Evolutionary conservation across 2,888 invertebrate genomes (phyloP).

Genomic region (Oegoconia quadripuncta): DNA sequence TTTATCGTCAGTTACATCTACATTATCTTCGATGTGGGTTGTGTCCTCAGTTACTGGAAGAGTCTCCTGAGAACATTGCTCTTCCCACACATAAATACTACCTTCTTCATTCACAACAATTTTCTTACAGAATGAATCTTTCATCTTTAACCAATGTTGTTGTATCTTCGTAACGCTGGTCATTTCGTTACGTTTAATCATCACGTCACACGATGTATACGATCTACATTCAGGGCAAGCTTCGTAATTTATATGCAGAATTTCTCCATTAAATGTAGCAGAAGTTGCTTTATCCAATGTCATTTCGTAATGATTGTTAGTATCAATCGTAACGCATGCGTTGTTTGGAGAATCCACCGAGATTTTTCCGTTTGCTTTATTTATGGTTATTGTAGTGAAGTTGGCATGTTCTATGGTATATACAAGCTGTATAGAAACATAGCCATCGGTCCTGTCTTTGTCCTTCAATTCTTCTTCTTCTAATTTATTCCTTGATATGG

Average conservation of each 20-base stretch:
- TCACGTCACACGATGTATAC: conserved; percentile 48
- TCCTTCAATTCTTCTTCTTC: conserved; percentile 33
- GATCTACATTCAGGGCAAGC: conserved; percentile 51
- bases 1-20: conserved; percentile 17
- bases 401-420: conserved; percentile 70
- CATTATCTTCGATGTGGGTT: conserved; percentile 17
- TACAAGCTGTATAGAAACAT: conserved; percentile 49
- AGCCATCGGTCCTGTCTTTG: conserved; percentile 48
- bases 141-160: conserved; percentile 54
- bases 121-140: conserved; percentile 56
- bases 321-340: conserved; percentile 40
- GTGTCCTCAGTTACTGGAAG: conserved; percentile 25
- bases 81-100: conserved; percentile 38
- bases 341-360: conserved; percentile 57
- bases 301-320: conserved; percentile 46
- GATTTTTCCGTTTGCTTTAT: conserved; percentile 49
- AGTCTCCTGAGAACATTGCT: conserved; percentile 30
- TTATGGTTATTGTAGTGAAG: conserved; percentile 71
- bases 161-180: conserved; percentile 25
- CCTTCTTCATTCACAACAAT: conserved; percentile 59
- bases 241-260: conserved; percentile 47
- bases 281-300: conserved; percentile 47
- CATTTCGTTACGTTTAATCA: conserved; percentile 38
- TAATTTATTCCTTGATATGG: conserved; percentile 30
- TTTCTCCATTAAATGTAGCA: conserved; percentile 53